These are phyloP conservation scores for Suricata suricatta DNA, from an alignment of 2,113 vertebrate genomes.

Conservation along the genomic window DNA sequence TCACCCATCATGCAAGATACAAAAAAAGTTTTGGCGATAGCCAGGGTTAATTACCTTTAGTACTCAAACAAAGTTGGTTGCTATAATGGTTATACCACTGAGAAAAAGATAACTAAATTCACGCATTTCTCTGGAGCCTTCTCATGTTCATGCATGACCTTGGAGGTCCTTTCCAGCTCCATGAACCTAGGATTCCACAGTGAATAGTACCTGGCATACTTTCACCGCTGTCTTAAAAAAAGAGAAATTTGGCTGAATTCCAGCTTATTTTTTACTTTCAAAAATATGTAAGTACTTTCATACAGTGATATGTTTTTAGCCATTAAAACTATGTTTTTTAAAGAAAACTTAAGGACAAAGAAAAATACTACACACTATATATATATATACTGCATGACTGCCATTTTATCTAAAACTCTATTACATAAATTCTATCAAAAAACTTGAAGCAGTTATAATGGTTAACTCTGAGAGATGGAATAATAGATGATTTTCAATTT, in stretches of 20 bases:
- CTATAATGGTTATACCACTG: not conserved
- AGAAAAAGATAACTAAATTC: conserved; percentile 52
- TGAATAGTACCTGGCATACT: not conserved
- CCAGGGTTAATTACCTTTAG: conserved; percentile 35
- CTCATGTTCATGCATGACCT: conserved; percentile 46
- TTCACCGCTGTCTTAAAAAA: not conserved
- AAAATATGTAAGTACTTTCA: conserved; percentile 9
- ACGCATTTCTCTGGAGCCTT: not conserved
- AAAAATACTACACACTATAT: not conserved
- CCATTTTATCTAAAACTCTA: not conserved
- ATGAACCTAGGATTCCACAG: not conserved
- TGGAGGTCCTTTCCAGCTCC: not conserved
- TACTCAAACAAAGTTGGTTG: conserved; percentile 38
- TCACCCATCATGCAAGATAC: not conserved
- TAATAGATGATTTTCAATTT: not conserved
- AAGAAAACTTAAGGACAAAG: conserved; percentile 36
- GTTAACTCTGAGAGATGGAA: not conserved
- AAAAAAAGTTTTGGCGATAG: not conserved
- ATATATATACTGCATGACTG: not conserved
- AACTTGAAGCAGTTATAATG: not conserved
- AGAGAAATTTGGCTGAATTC: conserved; percentile 33
- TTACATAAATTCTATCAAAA: conserved; percentile 3
- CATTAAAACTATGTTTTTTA: conserved; percentile 40
- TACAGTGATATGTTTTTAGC: conserved; percentile 21
- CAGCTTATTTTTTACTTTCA: conserved; percentile 62